phyloP scores from a whole-genome alignment of 2,888 invertebrate genomes.

The Zygaena filipendulae region DNA sequence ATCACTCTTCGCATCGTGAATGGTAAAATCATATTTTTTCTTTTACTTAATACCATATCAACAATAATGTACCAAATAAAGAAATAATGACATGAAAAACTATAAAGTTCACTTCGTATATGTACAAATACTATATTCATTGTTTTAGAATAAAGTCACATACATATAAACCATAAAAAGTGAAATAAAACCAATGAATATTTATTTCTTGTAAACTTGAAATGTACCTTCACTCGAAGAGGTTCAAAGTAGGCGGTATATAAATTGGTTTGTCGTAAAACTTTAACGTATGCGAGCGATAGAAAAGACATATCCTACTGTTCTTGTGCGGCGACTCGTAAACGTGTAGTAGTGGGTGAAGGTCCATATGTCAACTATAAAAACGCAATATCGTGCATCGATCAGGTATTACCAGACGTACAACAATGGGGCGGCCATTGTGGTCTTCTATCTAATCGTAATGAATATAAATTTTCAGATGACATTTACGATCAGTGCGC shows the following conservation, averaged over 20 bases:
- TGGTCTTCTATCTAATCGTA: constrained; percentile 64
- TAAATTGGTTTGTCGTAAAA: constrained; percentile 50
- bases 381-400: constrained; percentile 59
- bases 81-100: too few relatives aligned
- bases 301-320: constrained; percentile 38
- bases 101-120: too few relatives aligned
- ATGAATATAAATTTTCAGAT: constrained; percentile 68
- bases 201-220: too few relatives aligned
- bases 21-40: too few relatives aligned
- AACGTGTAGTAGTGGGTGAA: constrained; percentile 29
- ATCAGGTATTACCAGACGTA: constrained; percentile 47
- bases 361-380: constrained; percentile 40
- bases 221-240: too few relatives aligned
- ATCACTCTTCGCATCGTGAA: too few relatives aligned
- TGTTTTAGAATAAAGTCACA: constrained; percentile 26
- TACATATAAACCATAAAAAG: too few relatives aligned
- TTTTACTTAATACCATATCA: too few relatives aligned
- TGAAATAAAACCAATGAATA: too few relatives aligned
- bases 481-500: constrained; percentile 64
- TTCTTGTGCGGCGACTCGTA: constrained; percentile 32
- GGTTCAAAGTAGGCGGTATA: constrained; percentile 38
- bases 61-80: too few relatives aligned
- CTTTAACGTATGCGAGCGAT: constrained; percentile 34
- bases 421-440: constrained; percentile 57
- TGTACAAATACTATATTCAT: too few relatives aligned